Conservation (phyloP, 2,113 vertebrate species). For the Xiphophorus couchianus region DNA sequence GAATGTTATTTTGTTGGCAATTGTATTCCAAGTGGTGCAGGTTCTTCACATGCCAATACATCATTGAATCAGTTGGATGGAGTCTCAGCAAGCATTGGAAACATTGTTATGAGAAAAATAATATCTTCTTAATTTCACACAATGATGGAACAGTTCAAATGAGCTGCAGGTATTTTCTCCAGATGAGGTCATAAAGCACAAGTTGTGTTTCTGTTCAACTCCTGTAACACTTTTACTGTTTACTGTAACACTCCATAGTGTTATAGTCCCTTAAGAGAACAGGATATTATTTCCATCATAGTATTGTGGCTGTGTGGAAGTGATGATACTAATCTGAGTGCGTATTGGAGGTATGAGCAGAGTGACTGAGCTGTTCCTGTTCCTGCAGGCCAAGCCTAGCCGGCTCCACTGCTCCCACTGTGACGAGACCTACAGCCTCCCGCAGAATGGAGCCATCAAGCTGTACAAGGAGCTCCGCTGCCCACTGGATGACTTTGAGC, state of each 20-base stretch:
- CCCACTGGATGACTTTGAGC: conserved; percentile 94
- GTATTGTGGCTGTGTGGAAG: too few species aligned
- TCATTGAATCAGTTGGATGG: too few species aligned
- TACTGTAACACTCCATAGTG: too few species aligned
- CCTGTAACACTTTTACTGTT: background rate
- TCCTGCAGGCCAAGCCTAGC: conserved; percentile 90
- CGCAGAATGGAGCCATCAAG: conserved; percentile 96
- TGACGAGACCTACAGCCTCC: conserved; percentile 96
- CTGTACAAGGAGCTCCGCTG: conserved; percentile 97
- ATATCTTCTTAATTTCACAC: too few species aligned
- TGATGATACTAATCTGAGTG: too few species aligned
- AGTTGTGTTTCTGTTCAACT: background rate
- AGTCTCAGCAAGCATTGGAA: background rate
- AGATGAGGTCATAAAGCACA: background rate
- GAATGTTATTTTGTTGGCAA: too few species aligned
- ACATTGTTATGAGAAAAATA: background rate
- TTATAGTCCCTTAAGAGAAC: too few species aligned
- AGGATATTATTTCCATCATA: too few species aligned
- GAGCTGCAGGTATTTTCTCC: background rate
- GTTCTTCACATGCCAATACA: too few species aligned
- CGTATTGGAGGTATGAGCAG: too few species aligned
- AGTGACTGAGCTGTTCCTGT: background rate
- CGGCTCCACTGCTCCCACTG: conserved; percentile 97
- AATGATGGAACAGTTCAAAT: background rate
- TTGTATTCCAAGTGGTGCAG: too few species aligned